Evolutionary conservation across 2,113 vertebrate species (phyloP), one percentile per base, ranked within the genome.

Genomic region (Macrotus californicus): DNA sequence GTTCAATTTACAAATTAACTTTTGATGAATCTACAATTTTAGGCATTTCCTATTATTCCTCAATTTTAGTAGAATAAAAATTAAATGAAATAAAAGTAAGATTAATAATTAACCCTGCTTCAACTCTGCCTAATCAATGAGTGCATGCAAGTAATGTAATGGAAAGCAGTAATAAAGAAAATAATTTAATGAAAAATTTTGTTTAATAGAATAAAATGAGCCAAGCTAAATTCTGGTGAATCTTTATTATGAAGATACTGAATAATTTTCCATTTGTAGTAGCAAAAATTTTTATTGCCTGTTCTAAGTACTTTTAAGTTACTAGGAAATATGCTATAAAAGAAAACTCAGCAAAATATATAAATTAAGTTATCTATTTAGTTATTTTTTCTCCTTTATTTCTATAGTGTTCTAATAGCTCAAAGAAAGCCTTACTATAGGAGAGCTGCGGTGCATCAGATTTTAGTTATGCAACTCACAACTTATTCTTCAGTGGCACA

Each of bases 201-300:
- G 24, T 84, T 89, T 85, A 93, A 91, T 81, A 85, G 77, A 90
- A 72, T 90, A 92, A 92, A 90, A 85, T 77, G 48, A 92, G 69
- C 61, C 83, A 89, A 90, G n/a, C 41, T 91, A 91, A 95, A 93
- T 94, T 92, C 41, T 85, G n/a, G 24, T 79, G 85, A 59, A 91
- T 94, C 4, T 91, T 89, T 86, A 93, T 86, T 54, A 76, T 70
- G 66, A 92, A 82, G 34, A 83, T 29, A 89, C 9, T 84, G 50
- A 94, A 87, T 87, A 75, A 79, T 88, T 96, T 94, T 83, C 85
- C 41, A 36, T 15, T 43, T 50, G 77, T 19, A 90, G 52, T 36
- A 93, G 50, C 22, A 93, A 89, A 92, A 94, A 18, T 79, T 46
- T 66, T 90, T 41, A 89, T 82, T 92, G 56, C 31, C 36, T 83